Evolutionary conservation across 2,797 vertebrate species (phyloP).

Genomic region (Etheostoma perlongum): DNA sequence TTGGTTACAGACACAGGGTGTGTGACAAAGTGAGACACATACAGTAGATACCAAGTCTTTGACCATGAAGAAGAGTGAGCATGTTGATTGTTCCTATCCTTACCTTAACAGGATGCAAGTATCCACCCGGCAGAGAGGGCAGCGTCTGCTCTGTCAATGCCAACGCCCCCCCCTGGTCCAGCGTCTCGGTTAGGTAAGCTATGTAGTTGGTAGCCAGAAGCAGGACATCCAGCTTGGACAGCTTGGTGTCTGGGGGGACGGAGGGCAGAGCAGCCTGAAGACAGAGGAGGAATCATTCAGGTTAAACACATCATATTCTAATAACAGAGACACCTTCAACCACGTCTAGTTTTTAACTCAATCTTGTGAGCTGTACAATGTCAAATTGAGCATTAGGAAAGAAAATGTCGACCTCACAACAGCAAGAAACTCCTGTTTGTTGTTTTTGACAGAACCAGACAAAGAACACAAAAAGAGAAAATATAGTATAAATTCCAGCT

Average conservation of each 20-base stretch:
- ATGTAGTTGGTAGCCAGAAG: slow-evolving; percentile 92
- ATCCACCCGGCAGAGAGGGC: slow-evolving; percentile 80
- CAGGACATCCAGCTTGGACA: slow-evolving; percentile 91
- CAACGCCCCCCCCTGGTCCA: slow-evolving; percentile 80
- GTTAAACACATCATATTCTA: too few relatives aligned
- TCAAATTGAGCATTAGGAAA: too few relatives aligned
- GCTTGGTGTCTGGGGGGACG: slow-evolving; percentile 90
- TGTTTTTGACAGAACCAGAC: too few relatives aligned
- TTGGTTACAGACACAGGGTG: not conserved
- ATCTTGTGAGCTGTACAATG: too few relatives aligned
- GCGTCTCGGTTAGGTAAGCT: slow-evolving; percentile 86
- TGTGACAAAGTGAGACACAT: not conserved
- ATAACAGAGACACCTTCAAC: too few relatives aligned
- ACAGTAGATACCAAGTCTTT: too few relatives aligned
- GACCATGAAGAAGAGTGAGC: too few relatives aligned
- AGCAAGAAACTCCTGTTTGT: too few relatives aligned
- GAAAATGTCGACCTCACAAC: too few relatives aligned
- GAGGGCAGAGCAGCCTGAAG: slow-evolving; percentile 86
- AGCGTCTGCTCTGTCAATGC: slow-evolving; percentile 64
- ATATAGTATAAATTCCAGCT: too few relatives aligned
- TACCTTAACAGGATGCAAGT: slow-evolving; percentile 91
- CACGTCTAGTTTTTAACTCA: too few relatives aligned
- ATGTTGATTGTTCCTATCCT: not conserved
- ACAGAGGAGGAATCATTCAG: slow-evolving; percentile 1
- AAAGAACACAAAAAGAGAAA: too few relatives aligned